phyloP scores from a whole-genome alignment of 2,888 invertebrate species.

The Eupithecia inturbata region DNA sequence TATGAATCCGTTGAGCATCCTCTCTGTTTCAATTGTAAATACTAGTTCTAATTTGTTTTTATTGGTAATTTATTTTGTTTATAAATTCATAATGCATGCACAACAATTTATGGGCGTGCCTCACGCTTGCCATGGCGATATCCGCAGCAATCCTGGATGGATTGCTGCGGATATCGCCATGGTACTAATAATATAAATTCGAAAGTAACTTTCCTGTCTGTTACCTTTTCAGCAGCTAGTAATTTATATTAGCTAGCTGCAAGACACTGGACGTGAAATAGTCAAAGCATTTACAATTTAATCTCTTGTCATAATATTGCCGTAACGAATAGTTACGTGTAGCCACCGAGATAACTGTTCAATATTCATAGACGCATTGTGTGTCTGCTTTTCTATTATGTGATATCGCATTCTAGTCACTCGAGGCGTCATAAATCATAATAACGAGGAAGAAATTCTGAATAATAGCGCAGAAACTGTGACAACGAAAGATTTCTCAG shows the following conservation, averaged over 20 bases:
- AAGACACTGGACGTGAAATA: background rate
- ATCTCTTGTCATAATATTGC: conserved; percentile 1
- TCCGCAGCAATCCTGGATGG: too few species aligned
- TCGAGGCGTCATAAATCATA: conserved; percentile 15
- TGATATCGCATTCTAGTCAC: conserved; percentile 24
- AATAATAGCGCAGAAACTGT: background rate
- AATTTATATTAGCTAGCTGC: background rate
- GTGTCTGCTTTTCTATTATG: conserved; percentile 29
- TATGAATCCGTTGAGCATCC: too few species aligned
- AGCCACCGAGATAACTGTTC: conserved; percentile 40
- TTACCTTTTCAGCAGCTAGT: background rate
- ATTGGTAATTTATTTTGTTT: too few species aligned
- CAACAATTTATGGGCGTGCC: too few species aligned
- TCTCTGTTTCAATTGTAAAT: too few species aligned
- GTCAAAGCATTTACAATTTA: background rate
- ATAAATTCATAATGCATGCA: too few species aligned
- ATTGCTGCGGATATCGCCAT: too few species aligned
- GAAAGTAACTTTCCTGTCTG: too few species aligned
- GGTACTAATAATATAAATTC: too few species aligned
- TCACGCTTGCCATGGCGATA: too few species aligned
- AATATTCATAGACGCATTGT: conserved; percentile 46
- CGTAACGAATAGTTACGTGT: background rate
- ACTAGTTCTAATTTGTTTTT: too few species aligned
- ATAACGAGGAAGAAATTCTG: background rate
- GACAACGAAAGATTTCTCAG: conserved; percentile 1